phyloP scores from a whole-genome alignment of 2,888 invertebrate genomes.

The Tetropium fuscum region DNA sequence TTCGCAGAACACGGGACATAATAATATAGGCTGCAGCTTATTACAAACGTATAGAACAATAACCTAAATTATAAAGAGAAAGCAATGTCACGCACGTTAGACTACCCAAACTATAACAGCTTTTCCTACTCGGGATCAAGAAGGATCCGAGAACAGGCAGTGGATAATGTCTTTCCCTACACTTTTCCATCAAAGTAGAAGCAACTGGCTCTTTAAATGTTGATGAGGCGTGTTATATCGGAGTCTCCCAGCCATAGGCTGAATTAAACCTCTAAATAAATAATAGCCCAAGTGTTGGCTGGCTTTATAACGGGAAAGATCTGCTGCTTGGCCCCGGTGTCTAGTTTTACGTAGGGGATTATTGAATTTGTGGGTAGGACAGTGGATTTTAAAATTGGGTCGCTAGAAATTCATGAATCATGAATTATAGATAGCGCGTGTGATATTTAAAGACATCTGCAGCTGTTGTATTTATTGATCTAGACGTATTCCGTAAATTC shows the following conservation, averaged over 20 bases:
- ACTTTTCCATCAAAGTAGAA: conserved; percentile 42
- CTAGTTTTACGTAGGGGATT: conserved; percentile 24
- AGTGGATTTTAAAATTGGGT: conserved; percentile 27
- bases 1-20: too few species aligned
- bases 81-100: conserved; percentile 18
- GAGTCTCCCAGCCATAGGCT: conserved; percentile 54
- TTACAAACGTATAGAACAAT: neutral
- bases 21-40: too few species aligned
- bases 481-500: too few species aligned
- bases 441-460: neutral
- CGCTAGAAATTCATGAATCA: conserved; percentile 20
- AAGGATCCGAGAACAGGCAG: conserved; percentile 9
- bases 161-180: conserved; percentile 41
- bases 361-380: conserved; percentile 26
- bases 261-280: conserved; percentile 60
- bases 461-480: too few species aligned
- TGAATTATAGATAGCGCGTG: neutral
- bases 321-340: conserved; percentile 9
- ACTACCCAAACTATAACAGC: conserved; percentile 9
- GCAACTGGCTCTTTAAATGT: conserved; percentile 53
- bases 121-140: conserved; percentile 17
- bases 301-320: conserved; percentile 23
- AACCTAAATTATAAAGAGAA: conserved; percentile 1
- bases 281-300: conserved; percentile 46
- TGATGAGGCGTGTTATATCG: conserved; percentile 55